Evolutionary conservation across 2,113 vertebrate genomes (phyloP).

Genomic region (Peucedramus taeniatus): DNA sequence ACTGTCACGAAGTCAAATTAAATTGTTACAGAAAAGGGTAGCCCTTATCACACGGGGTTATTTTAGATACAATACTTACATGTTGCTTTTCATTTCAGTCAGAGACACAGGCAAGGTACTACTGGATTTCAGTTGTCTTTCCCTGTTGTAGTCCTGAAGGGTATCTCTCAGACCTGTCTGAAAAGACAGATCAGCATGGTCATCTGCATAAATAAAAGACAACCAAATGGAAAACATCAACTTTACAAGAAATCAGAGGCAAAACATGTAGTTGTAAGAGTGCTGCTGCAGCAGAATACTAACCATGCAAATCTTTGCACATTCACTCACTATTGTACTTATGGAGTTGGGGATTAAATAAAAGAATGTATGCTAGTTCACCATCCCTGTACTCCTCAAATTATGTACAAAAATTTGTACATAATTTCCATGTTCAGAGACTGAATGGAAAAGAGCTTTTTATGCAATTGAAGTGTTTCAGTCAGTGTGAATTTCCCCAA

Average conservation of each 20-base stretch:
- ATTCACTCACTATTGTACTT: rapidly evolving
- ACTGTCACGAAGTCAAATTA: background rate
- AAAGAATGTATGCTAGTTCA: background rate
- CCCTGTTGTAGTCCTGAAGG: background rate
- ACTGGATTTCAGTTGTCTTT: background rate
- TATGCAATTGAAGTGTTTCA: background rate
- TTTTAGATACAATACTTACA: conserved; percentile 50
- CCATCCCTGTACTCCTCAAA: background rate
- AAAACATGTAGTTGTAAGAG: rapidly evolving
- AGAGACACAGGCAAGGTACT: background rate
- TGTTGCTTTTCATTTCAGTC: conserved; percentile 7
- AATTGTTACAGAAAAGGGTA: background rate
- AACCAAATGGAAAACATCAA: background rate
- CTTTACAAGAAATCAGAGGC: background rate
- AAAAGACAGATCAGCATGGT: background rate
- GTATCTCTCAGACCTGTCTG: background rate
- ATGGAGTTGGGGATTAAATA: background rate
- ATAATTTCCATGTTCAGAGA: background rate
- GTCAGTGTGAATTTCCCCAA: background rate
- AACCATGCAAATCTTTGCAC: background rate
- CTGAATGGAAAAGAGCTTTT: background rate
- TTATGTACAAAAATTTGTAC: background rate
- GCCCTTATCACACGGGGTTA: background rate
- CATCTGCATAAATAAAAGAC: conserved; percentile 23
- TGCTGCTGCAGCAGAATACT: background rate